These are phyloP conservation scores for Troides aeacus DNA, from an alignment of 2,888 invertebrate genomes.

Conservation along the genomic window DNA sequence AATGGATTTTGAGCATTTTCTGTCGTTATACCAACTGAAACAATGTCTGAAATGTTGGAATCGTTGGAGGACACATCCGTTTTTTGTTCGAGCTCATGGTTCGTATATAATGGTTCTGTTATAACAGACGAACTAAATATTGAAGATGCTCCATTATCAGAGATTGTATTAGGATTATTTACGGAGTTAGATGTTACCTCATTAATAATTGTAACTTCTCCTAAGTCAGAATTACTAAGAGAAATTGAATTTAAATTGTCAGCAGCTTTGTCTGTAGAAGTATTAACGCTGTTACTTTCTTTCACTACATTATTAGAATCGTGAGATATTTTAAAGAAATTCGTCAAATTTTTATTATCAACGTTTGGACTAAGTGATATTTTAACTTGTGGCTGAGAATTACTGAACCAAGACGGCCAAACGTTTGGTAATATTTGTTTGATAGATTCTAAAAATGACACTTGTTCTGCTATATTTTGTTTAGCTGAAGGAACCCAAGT, in stretches of 20 bases:
- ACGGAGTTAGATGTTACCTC: constrained; percentile 5
- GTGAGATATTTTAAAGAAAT: neutral
- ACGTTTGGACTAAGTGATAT: neutral
- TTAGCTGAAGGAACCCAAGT: constrained; percentile 55
- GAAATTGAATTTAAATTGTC: neutral
- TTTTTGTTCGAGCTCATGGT: neutral
- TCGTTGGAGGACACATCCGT: neutral
- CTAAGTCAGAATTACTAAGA: constrained; percentile 1
- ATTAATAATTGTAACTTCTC: neutral
- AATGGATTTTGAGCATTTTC: neutral
- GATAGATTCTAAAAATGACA: constrained; percentile 54
- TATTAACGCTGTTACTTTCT: neutral
- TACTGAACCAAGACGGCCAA: constrained; percentile 57
- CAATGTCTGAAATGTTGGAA: neutral
- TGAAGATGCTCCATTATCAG: constrained; percentile 4
- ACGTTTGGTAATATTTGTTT: constrained; percentile 56
- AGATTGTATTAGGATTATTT: neutral
- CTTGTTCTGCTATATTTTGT: constrained; percentile 56
- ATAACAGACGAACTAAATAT: constrained; percentile 6
- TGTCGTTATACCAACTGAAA: neutral
- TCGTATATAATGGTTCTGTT: no score
- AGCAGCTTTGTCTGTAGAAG: neutral
- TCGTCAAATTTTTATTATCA: neutral
- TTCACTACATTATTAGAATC: constrained; percentile 6
- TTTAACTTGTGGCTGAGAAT: constrained; percentile 32